phyloP scores from a whole-genome alignment of 1,140 invertebrate genomes.

The Solenopsis fugax region DNA sequence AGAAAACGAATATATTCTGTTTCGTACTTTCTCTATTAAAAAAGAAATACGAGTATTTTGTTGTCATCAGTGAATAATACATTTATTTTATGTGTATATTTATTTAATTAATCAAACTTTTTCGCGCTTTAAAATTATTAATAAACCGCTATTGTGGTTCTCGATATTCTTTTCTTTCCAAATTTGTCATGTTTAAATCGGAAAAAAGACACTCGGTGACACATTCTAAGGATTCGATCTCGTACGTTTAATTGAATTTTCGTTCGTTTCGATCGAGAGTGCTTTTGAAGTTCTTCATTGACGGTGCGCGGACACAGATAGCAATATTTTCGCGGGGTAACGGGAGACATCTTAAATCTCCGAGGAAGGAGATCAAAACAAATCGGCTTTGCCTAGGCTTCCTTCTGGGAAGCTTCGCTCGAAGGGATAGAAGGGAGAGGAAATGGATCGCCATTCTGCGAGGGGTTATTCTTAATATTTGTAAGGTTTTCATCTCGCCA shows the following conservation, averaged over 20 bases:
- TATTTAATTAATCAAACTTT: neutral
- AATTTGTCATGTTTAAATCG: slow-evolving; percentile 2
- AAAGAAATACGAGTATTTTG: neutral
- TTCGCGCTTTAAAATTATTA: neutral
- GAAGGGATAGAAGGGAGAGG: slow-evolving; percentile 32
- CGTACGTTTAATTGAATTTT: slow-evolving; percentile 71
- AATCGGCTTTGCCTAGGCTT: slow-evolving; percentile 82
- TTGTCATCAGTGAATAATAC: neutral
- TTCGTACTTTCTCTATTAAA: slow-evolving; percentile 11
- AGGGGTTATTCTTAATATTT: slow-evolving; percentile 84
- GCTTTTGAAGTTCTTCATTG: slow-evolving; percentile 55
- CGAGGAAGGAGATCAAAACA: slow-evolving; percentile 79
- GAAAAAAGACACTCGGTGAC: slow-evolving; percentile 15
- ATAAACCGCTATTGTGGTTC: neutral
- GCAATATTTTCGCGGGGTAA: slow-evolving; percentile 55
- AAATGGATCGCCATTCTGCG: slow-evolving; percentile 65
- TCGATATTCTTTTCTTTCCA: neutral
- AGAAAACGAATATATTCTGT: neutral
- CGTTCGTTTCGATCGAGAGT: slow-evolving; percentile 51
- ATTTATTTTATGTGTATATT: too few relatives aligned
- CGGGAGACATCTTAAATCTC: slow-evolving; percentile 70
- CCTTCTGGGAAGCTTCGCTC: slow-evolving; percentile 48
- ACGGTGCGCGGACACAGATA: neutral
- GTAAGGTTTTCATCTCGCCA: slow-evolving; percentile 81
- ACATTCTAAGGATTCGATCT: neutral